Percentiles rank a stretch among this genome's conserved stretches.
phyloP scores from a whole-genome alignment of 1,140 invertebrate species.

The Dreissena polymorpha region DNA sequence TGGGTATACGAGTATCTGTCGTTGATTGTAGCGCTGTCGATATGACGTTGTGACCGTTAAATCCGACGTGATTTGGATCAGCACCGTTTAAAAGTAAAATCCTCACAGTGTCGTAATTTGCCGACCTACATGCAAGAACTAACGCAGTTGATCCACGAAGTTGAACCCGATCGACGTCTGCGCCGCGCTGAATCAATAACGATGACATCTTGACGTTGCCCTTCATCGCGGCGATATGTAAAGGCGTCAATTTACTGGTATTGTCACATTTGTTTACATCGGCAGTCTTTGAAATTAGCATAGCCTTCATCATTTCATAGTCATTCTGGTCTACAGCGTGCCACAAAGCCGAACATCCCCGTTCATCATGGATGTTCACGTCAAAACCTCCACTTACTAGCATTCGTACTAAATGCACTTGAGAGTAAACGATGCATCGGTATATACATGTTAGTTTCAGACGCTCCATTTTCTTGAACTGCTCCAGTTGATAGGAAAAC shows the following conservation, averaged over 20 bases:
- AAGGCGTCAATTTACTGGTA: conserved; percentile 61
- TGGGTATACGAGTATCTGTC: conserved; percentile 57
- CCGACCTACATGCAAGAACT: conserved; percentile 65
- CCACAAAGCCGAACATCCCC: conserved; percentile 69
- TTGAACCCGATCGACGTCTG: conserved; percentile 66
- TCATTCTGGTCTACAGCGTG: conserved; percentile 70
- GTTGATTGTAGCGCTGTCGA: conserved; percentile 66
- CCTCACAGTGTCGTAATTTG: conserved; percentile 60
- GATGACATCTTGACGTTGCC: conserved; percentile 67
- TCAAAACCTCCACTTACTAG: conserved; percentile 69
- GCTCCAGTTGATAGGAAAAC: conserved; percentile 59
- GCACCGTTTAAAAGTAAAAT: conserved; percentile 71
- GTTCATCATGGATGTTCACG: conserved; percentile 68
- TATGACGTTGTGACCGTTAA: conserved; percentile 69
- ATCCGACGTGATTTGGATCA: conserved; percentile 68
- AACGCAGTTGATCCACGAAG: conserved; percentile 70
- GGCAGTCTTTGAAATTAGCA: conserved; percentile 51
- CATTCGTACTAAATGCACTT: conserved; percentile 64
- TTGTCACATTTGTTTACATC: conserved; percentile 68
- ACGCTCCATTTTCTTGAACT: conserved; percentile 64
- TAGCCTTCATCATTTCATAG: conserved; percentile 68
- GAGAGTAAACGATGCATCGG: conserved; percentile 63
- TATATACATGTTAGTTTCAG: conserved; percentile 67
- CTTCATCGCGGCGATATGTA: conserved; percentile 71
- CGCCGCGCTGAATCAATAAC: conserved; percentile 65